Base-by-base conservation (phyloP, 2,797 vertebrate genomes). In the Enteromius radiatus region DNA sequence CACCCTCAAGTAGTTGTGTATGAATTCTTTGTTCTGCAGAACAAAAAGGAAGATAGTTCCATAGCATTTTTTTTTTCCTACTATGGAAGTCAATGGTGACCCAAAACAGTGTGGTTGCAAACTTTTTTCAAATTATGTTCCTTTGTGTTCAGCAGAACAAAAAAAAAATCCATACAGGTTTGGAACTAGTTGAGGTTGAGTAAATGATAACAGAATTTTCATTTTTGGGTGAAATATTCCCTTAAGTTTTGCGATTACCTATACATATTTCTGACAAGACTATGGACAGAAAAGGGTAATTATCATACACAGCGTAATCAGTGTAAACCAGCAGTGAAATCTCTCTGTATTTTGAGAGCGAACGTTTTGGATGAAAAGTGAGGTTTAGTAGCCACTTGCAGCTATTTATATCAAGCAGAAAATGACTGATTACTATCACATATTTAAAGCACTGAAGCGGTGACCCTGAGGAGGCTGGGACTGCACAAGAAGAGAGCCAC, bases 371-470 rank as follows among this genome's bases (percentile, higher is more conserved):
- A 52, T 73, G 59, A 21, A 38, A 47, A 63, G 41, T 45, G 38
- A 5, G n/a, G 41, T 65, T 33, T 17, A 52, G 38, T 67, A 80
- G 82, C 49, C 45, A 61, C 47, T 70, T 76, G 61, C 80, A 74
- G 67, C 43, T 74, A 31, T 76, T 85, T 78, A 52, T 79, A 80
- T 84, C 56, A 86, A 80, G 75, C 77, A 81, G 77, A 81, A 84
- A 85, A 86, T 85, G 68, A 84, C 74, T 84, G 87, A 86, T 86
- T 80, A 78, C 75, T 85, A 85, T 86, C 61, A 31, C 67, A 59
- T 36, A 83, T 79, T 89, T 83, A 84, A 84, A 81, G 70, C 82
- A 81, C 19, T 38, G 86, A 83, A 73, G 82, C 84, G 33, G 71
- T 84, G 77, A 81, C 86, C 84, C 69, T 63, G 12, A 75, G 26